These are phyloP conservation scores for Pelobates fuscus DNA, from an alignment of 2,113 vertebrate genomes.

Conservation along the genomic window DNA sequence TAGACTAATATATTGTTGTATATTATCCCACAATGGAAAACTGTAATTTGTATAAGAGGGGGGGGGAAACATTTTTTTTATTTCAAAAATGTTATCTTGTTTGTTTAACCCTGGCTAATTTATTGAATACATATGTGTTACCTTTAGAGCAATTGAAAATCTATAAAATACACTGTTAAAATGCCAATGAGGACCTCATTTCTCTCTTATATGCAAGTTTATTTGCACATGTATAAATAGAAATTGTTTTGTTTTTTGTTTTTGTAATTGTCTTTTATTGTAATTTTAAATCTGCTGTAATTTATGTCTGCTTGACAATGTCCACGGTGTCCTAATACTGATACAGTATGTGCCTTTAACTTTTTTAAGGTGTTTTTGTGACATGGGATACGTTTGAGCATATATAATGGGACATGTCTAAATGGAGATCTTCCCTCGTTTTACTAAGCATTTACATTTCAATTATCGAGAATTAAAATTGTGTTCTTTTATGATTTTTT, in stretches of 20 bases:
- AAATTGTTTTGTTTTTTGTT: slow-evolving; percentile 57
- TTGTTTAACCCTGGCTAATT: slow-evolving; percentile 50
- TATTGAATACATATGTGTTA: neutral
- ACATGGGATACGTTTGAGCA: slow-evolving; percentile 55
- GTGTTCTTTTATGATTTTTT: too few relatives aligned
- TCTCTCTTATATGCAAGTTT: slow-evolving; percentile 70
- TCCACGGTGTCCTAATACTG: slow-evolving; percentile 33
- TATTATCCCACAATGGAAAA: too few relatives aligned
- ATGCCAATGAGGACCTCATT: slow-evolving; percentile 77
- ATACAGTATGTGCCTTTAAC: slow-evolving; percentile 67
- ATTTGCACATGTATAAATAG: slow-evolving; percentile 79
- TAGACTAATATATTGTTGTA: too few relatives aligned
- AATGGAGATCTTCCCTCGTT: too few relatives aligned
- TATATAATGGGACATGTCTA: slow-evolving; percentile 52
- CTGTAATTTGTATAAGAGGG: too few relatives aligned
- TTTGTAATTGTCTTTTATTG: slow-evolving; percentile 46
- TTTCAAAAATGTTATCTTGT: neutral
- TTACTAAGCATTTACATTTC: too few relatives aligned
- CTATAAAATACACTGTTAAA: slow-evolving; percentile 64
- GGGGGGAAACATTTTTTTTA: too few relatives aligned
- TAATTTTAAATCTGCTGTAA: slow-evolving; percentile 60
- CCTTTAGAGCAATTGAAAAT: neutral
- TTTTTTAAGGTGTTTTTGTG: slow-evolving; percentile 53
- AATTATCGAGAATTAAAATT: too few relatives aligned
- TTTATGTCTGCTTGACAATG: slow-evolving; percentile 59